These are phyloP conservation scores for Megaustenia siamemsis DNA, from an alignment of 2,888 invertebrate genomes.

Conservation along the genomic window DNA sequence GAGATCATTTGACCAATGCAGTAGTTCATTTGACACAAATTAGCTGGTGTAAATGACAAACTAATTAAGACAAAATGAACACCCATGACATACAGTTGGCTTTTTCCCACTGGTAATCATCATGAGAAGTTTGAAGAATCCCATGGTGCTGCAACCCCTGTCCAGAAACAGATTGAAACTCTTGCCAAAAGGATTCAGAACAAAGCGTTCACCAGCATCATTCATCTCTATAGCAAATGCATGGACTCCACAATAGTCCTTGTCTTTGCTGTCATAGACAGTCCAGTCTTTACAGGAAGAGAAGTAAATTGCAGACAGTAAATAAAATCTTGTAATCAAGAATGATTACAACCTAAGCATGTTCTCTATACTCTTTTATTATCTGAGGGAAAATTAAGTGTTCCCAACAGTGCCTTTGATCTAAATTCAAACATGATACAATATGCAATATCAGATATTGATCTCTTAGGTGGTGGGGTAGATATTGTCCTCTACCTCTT, in stretches of 20 bases:
- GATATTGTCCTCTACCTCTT: no score
- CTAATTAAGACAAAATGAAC: background rate
- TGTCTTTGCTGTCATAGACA: slow-evolving; percentile 20
- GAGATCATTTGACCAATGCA: no score
- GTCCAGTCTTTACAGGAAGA: background rate
- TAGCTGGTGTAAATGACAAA: background rate
- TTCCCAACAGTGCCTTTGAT: no score
- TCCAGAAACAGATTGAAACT: slow-evolving; percentile 6
- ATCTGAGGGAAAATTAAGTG: no score
- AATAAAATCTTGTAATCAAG: no score
- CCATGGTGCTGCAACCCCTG: slow-evolving; percentile 18
- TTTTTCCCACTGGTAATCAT: slow-evolving; percentile 28
- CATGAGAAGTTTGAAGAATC: slow-evolving; percentile 14
- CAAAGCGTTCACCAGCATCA: background rate
- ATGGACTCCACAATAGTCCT: slow-evolving; percentile 10
- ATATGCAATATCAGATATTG: no score
- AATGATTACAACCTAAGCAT: no score
- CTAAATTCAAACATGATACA: no score
- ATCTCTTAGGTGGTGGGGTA: no score
- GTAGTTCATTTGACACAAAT: no score
- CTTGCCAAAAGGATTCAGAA: slow-evolving; percentile 7
- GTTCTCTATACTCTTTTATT: no score
- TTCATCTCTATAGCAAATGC: background rate
- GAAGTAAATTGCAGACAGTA: background rate
- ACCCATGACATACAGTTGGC: background rate